Evolutionary conservation across 2,113 vertebrate species (phyloP).

Genomic region (Rynchops niger): DNA sequence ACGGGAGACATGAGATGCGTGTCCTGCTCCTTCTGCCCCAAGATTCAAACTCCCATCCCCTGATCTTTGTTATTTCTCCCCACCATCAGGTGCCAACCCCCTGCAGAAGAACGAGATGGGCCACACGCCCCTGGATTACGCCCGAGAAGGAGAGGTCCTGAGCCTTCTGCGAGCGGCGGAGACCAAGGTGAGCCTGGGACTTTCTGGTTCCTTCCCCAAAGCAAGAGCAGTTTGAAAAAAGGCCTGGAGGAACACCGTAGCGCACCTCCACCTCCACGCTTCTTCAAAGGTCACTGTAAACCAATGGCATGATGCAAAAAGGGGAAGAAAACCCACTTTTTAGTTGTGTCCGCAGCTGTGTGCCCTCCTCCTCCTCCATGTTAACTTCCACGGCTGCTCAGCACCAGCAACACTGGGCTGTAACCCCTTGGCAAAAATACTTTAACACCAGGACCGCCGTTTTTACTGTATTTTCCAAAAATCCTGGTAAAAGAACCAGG

Average conservation of each 20-base stretch:
- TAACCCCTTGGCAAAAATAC: not conserved
- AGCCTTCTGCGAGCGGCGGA: constrained; percentile 82
- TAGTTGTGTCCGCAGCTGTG: rapidly evolving
- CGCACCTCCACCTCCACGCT: rapidly evolving
- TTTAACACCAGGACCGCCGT: rapidly evolving
- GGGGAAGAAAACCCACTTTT: rapidly evolving
- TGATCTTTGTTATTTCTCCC: not conserved
- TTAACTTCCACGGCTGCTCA: not conserved
- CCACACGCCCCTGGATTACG: constrained; percentile 87
- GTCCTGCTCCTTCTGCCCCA: constrained; percentile 13
- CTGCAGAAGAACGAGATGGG: constrained; percentile 90
- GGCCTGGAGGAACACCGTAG: rapidly evolving
- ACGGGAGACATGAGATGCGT: too few species aligned
- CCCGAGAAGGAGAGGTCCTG: constrained; percentile 88
- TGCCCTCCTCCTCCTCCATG: not conserved
- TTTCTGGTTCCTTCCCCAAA: not conserved
- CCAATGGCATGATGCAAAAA: rapidly evolving
- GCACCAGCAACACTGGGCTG: rapidly evolving
- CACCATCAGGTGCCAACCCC: constrained; percentile 88
- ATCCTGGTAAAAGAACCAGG: not conserved
- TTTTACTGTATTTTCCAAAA: not conserved
- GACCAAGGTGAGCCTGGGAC: constrained; percentile 77
- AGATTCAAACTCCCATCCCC: not conserved
- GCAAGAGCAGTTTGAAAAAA: not conserved
- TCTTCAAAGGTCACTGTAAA: rapidly evolving